A percentile compares a stretch with the other conserved stretches of the same genome.
phyloP scores from a whole-genome alignment of 1,140 invertebrate species.

The Gryon sp. region DNA sequence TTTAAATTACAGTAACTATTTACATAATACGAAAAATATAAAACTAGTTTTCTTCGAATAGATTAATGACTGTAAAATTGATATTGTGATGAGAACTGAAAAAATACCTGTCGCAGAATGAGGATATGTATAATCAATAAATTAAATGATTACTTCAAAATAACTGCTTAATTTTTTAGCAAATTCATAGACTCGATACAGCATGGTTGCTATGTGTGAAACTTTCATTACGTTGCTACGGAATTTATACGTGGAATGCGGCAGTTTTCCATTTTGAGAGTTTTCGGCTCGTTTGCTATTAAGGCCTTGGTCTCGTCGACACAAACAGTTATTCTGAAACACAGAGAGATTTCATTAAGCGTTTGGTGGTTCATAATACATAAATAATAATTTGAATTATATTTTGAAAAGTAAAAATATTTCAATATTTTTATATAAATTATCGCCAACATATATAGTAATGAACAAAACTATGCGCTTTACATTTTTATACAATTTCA shows the following conservation, averaged over 20 bases:
- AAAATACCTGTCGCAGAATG: too few relatives aligned
- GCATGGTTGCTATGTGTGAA: constrained; percentile 10
- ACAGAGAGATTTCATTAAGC: constrained; percentile 40
- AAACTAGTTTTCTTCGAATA: too few relatives aligned
- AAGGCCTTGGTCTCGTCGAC: constrained; percentile 71
- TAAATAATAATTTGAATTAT: too few relatives aligned
- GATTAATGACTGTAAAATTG: neutral
- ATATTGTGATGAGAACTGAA: neutral
- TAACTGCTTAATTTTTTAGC: constrained; percentile 17
- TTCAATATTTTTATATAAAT: too few relatives aligned
- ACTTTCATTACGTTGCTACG: constrained; percentile 66
- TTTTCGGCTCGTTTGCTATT: constrained; percentile 74
- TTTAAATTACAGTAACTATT: neutral
- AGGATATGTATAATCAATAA: constrained; percentile 54
- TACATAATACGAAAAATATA: constrained; percentile 11
- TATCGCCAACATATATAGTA: too few relatives aligned
- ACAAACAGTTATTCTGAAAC: constrained; percentile 76
- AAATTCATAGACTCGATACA: constrained; percentile 6
- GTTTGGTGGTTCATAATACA: constrained; percentile 11
- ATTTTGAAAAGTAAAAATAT: too few relatives aligned
- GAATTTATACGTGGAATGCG: constrained; percentile 62
- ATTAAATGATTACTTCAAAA: constrained; percentile 44
- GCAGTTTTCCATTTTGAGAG: constrained; percentile 73
- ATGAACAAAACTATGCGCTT: too few relatives aligned
- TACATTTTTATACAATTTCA: too few relatives aligned